phyloP scores from a whole-genome alignment of 2,888 invertebrate species.

The Apodemia hepburni region DNA sequence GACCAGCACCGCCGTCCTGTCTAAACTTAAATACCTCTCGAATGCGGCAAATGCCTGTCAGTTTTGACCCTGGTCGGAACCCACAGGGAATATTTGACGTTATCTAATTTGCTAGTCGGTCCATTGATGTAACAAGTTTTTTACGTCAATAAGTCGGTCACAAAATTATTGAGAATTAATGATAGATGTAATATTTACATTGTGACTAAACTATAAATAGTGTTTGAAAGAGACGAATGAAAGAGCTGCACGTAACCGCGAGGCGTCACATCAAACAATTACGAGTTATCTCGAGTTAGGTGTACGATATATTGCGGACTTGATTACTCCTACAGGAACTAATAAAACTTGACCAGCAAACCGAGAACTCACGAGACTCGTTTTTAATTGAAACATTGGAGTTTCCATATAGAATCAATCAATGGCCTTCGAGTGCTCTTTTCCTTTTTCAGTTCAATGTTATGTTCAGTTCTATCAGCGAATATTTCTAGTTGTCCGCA shows the following conservation, averaged over 20 bases:
- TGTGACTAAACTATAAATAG: background rate
- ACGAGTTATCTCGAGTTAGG: conserved; percentile 56
- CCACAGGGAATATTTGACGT: too few species aligned
- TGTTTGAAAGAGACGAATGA: conserved; percentile 6
- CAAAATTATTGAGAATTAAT: too few species aligned
- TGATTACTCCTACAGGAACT: conserved; percentile 66
- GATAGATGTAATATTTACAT: background rate
- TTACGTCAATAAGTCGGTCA: too few species aligned
- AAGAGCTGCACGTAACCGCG: conserved; percentile 3
- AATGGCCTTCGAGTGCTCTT: conserved; percentile 25
- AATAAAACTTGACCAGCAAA: conserved; percentile 71
- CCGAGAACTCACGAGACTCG: conserved; percentile 48
- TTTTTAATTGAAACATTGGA: conserved; percentile 62
- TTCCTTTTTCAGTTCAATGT: conserved; percentile 23
- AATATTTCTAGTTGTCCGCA: conserved; percentile 1
- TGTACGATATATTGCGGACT: conserved; percentile 60
- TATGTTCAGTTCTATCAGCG: conserved; percentile 6
- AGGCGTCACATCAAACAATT: conserved; percentile 59
- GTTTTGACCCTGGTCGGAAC: too few species aligned
- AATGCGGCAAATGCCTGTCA: too few species aligned
- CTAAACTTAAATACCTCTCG: too few species aligned
- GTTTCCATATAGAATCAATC: conserved; percentile 39
- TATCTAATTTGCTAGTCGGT: too few species aligned
- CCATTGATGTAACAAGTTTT: too few species aligned
- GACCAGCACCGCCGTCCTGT: too few species aligned